Percentiles rank a stretch among this genome's conserved stretches.
Evolutionary conservation across 2,888 invertebrate species (phyloP).

Genomic region (Iphiclides podalirius): DNA sequence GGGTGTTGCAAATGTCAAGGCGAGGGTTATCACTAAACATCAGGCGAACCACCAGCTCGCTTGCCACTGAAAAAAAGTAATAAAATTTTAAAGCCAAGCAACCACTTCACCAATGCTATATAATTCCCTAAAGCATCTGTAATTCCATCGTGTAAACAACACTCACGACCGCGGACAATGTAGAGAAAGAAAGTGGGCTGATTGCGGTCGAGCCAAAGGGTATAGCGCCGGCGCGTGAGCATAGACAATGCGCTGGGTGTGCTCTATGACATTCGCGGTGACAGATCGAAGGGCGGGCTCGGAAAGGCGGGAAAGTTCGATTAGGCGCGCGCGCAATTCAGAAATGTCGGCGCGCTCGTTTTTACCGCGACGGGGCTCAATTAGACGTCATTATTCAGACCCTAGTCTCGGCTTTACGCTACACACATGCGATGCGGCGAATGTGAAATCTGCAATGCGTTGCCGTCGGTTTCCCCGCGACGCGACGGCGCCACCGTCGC

Average conservation of each 20-base stretch:
- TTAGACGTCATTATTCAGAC: not conserved
- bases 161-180: slow-evolving; percentile 20
- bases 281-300: slow-evolving; percentile 35
- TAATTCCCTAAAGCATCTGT: slow-evolving; percentile 13
- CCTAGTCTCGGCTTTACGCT: slow-evolving; percentile 25
- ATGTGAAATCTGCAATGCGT: slow-evolving; percentile 17
- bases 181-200: slow-evolving; percentile 28
- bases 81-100: no score
- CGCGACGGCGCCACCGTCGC: slow-evolving; percentile 45
- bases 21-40: no score
- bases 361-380: no score
- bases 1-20: no score
- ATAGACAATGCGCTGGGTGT: slow-evolving; percentile 46
- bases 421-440: slow-evolving; percentile 23
- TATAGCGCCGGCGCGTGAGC: slow-evolving; percentile 38
- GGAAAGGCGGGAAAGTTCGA: slow-evolving; percentile 36
- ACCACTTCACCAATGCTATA: no score
- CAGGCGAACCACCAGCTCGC: no score
- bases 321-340: slow-evolving; percentile 18
- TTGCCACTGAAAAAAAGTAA: no score
- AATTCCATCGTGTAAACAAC: slow-evolving; percentile 20
- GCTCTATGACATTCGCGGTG: slow-evolving; percentile 46
- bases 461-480: slow-evolving; percentile 49
- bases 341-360: no score
- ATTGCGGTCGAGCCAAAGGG: slow-evolving; percentile 37